A percentile compares a stretch with the other conserved stretches of the same genome.
These are phyloP conservation scores for Drosophila sp. DNA, from an alignment of 1,140 invertebrate species.

Conservation along the genomic window DNA sequence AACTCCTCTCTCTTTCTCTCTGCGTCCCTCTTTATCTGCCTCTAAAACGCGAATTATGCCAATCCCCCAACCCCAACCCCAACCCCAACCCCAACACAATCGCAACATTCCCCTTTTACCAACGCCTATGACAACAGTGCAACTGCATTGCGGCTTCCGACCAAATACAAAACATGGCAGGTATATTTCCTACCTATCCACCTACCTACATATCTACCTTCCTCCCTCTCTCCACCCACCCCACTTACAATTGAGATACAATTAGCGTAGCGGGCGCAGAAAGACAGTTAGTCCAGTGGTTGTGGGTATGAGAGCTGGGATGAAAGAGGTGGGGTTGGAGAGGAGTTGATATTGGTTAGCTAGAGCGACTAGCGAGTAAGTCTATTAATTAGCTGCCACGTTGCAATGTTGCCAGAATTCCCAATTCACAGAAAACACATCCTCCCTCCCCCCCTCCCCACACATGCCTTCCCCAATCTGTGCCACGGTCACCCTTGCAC, in stretches of 20 bases:
- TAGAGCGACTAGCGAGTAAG: constrained; percentile 23
- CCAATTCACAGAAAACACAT: constrained; percentile 2
- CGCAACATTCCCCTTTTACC: no score
- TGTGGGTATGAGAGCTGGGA: neutral
- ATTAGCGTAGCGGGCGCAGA: constrained; percentile 1
- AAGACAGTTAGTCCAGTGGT: neutral
- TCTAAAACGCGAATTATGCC: neutral
- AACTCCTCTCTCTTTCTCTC: neutral
- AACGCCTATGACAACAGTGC: neutral
- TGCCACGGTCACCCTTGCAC: no score
- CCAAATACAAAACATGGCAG: constrained; percentile 17
- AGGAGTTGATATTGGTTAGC: neutral
- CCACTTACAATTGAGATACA: constrained; percentile 14
- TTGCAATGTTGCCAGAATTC: constrained; percentile 1
- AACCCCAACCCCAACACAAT: neutral
- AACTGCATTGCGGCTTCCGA: constrained; percentile 16
- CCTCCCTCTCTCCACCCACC: neutral
- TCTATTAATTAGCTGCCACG: constrained; percentile 18
- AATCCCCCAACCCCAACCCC: neutral
- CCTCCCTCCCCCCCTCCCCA: neutral
- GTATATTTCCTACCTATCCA: neutral
- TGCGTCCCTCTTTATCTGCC: neutral
- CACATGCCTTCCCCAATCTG: neutral
- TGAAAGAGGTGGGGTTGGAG: neutral
- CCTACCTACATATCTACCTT: neutral